Conservation (phyloP, 2,797 vertebrate species). For the Garrulus glandarius region DNA sequence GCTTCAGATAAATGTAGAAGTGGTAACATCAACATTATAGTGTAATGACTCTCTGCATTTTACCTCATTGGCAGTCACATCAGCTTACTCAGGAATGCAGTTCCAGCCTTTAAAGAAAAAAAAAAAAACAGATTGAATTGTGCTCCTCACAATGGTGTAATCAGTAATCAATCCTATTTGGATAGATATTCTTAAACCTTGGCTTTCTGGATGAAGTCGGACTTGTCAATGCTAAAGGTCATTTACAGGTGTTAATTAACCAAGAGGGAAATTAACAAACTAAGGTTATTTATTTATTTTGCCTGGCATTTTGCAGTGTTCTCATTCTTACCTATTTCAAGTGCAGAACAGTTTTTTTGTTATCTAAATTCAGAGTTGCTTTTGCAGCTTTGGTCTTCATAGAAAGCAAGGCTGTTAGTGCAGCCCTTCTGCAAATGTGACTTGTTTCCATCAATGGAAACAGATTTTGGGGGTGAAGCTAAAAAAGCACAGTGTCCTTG, state of each 20-base stretch:
- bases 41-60: not conserved
- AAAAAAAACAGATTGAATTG: slow-evolving; percentile 3
- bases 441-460: not conserved
- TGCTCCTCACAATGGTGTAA: slow-evolving; percentile 50
- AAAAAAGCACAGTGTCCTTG: not conserved
- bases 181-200: slow-evolving; percentile 82
- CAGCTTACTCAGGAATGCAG: not conserved
- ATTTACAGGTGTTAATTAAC: slow-evolving; percentile 86
- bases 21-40: not conserved
- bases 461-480: not conserved
- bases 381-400: not conserved
- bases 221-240: slow-evolving; percentile 82
- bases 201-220: slow-evolving; percentile 85
- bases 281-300: slow-evolving; percentile 69
- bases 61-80: slow-evolving; percentile 10
- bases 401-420: not conserved
- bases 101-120: not conserved
- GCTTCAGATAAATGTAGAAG: slow-evolving; percentile 3
- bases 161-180: slow-evolving; percentile 81
- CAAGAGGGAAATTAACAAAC: slow-evolving; percentile 85
- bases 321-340: not conserved
- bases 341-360: not conserved
- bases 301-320: slow-evolving; percentile 76
- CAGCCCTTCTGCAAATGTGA: not conserved
- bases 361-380: not conserved